Percentiles rank a stretch among this genome's conserved stretches.
Conservation (phyloP, 2,113 vertebrate genomes). For the Naja naja region DNA sequence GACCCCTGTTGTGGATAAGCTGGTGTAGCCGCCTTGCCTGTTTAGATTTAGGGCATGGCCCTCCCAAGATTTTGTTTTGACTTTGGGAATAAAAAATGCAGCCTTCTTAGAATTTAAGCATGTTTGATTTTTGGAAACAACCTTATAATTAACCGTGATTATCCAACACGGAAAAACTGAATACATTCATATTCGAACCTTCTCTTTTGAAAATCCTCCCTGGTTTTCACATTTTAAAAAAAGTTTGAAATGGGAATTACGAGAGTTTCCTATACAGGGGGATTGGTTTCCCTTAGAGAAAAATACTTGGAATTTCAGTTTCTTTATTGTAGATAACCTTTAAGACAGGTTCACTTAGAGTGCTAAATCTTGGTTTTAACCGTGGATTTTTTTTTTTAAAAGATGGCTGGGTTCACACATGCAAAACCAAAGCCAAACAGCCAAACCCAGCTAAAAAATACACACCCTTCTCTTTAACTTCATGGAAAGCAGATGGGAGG, state of each 20-base stretch:
- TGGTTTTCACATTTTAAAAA: background rate
- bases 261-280: background rate
- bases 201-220: background rate
- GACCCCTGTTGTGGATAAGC: no score
- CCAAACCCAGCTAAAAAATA: background rate
- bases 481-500: background rate
- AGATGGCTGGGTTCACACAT: background rate
- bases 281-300: background rate
- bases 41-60: background rate
- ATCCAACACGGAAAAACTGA: background rate
- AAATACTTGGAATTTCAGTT: background rate
- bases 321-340: background rate
- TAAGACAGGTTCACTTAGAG: background rate
- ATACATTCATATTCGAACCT: background rate
- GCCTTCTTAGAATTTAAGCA: background rate
- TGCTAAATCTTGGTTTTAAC: background rate
- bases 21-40: background rate
- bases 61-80: background rate
- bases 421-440: background rate
- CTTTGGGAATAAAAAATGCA: background rate
- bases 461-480: background rate
- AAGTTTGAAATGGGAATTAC: background rate
- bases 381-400: background rate
- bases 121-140: background rate
- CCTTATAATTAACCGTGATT: background rate